Conservation (phyloP, 2,888 invertebrate species). For the Megalurothrips usitatus region DNA sequence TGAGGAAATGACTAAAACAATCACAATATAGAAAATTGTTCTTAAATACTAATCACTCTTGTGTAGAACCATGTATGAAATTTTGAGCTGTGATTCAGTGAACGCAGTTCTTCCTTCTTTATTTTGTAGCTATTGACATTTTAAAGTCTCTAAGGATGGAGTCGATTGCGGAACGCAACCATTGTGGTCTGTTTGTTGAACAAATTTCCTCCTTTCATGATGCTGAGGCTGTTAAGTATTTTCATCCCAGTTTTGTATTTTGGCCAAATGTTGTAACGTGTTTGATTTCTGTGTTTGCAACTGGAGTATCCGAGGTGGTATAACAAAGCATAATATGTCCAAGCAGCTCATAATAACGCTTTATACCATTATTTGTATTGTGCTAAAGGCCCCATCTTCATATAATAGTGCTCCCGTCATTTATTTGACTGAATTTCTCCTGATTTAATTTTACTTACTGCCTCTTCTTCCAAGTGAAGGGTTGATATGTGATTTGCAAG, state of each 20-base stretch:
- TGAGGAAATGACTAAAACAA: no score
- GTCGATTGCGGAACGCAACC: background rate
- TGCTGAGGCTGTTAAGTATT: background rate
- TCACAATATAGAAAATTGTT: no score
- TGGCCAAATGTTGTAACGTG: background rate
- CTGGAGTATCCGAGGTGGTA: background rate
- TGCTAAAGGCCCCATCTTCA: background rate
- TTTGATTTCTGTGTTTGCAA: background rate
- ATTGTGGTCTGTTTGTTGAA: background rate
- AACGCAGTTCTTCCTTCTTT: background rate
- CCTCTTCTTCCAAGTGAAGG: background rate
- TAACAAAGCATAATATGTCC: background rate
- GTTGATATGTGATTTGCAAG: conserved; percentile 17
- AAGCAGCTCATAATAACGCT: background rate
- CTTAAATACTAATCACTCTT: background rate
- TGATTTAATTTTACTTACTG: conserved; percentile 11
- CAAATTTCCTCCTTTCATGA: background rate
- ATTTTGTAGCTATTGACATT: background rate
- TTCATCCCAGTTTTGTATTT: conserved; percentile 20
- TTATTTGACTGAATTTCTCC: conserved; percentile 4
- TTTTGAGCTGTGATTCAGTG: conserved; percentile 6
- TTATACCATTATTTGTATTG: conserved; percentile 1
- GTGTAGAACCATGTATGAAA: background rate
- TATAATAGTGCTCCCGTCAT: background rate
- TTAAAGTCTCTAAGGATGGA: background rate